phyloP scores from a whole-genome alignment of 1,140 invertebrate species.

The Magallana gigas region DNA sequence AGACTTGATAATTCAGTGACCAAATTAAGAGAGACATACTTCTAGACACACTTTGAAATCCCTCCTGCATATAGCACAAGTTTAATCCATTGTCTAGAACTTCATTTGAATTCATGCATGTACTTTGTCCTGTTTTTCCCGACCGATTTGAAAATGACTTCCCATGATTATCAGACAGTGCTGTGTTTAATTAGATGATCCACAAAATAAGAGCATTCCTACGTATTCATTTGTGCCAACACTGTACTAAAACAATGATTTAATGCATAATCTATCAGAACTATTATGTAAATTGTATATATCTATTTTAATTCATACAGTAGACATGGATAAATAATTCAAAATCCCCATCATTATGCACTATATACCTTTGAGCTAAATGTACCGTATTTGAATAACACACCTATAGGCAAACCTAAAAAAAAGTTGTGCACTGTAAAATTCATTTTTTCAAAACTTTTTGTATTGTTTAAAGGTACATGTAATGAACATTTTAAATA shows the following conservation, averaged over 20 bases:
- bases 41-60: too few species aligned
- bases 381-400: too few species aligned
- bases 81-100: background rate
- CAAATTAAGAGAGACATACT: background rate
- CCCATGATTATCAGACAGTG: background rate
- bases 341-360: background rate
- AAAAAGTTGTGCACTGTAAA: too few species aligned
- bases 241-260: too few species aligned
- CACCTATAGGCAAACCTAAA: too few species aligned
- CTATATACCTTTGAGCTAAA: too few species aligned
- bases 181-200: background rate
- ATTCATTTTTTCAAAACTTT: too few species aligned
- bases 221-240: too few species aligned
- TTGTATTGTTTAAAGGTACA: too few species aligned
- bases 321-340: background rate
- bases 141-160: background rate
- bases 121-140: background rate
- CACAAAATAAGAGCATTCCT: too few species aligned
- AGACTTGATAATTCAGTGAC: background rate
- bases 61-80: background rate
- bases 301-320: slow-evolving; percentile 1
- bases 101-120: background rate
- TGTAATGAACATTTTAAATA: too few species aligned
- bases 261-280: background rate
- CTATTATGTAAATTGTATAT: background rate